phyloP scores from a whole-genome alignment of 2,113 vertebrate genomes.

The Porphyrio hochstetteri region DNA sequence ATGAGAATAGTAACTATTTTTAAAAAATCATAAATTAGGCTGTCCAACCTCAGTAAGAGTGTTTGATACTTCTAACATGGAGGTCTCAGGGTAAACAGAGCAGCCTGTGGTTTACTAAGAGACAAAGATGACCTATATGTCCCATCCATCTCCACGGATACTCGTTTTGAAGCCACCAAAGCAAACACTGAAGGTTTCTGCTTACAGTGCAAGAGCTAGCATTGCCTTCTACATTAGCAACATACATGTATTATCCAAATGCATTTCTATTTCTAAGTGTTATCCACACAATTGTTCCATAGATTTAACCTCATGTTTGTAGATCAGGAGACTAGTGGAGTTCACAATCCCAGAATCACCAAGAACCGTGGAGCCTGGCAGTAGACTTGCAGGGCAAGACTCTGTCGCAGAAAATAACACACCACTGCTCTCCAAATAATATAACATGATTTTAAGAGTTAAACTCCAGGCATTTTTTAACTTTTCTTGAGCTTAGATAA shows the following conservation, averaged over 20 bases:
- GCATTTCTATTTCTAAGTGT: neutral
- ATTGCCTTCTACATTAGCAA: neutral
- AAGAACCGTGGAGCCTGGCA: neutral
- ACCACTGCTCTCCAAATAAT: neutral
- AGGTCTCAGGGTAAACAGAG: neutral
- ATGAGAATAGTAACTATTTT: neutral
- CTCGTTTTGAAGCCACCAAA: neutral
- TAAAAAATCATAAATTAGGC: neutral
- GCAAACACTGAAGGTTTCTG: neutral
- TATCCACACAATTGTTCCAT: accelerated
- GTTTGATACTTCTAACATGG: neutral
- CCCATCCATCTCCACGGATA: neutral
- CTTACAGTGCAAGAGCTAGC: neutral
- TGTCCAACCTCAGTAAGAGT: neutral
- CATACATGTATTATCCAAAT: neutral
- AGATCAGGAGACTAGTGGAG: neutral
- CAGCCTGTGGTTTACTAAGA: neutral
- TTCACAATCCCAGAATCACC: neutral
- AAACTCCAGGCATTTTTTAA: neutral
- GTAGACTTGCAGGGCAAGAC: neutral
- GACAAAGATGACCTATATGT: neutral
- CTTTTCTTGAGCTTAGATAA: neutral
- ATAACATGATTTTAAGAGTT: neutral
- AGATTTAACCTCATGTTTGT: neutral
- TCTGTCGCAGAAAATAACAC: accelerated